Base-by-base conservation (phyloP, 2,113 vertebrate genomes). In the Periophthalmus modestus region DNA sequence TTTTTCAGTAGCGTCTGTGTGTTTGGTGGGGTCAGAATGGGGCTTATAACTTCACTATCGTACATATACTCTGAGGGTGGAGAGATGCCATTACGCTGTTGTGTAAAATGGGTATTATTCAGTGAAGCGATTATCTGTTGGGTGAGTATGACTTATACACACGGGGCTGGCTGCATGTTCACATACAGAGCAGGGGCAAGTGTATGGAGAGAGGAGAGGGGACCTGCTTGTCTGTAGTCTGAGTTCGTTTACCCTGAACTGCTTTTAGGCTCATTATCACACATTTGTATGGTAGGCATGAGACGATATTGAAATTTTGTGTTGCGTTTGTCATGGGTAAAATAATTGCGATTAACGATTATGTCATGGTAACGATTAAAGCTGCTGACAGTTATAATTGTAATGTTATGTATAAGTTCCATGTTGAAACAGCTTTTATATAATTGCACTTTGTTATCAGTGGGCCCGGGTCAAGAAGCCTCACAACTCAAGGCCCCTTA, bases 91-190 rank as follows among this genome's bases (percentile, higher is more conserved):
- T 90, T 89, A 89, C 46, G 66, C 84, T 87, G 82, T 90, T 88
- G 84, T 89, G 84, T 88, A 83, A 92, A 92, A 92, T 87, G 91
- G 80, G 85, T 88, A 85, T 90, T 90, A 89, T 91, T 88, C 87
- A 88, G 84, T 85, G 74, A 77, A 87, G 82, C 71, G 71, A 92
- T 93, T 90, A 93, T 89, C 80, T 87, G 77, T 84, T 74, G 57
- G 72, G 67, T 52, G 50, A 52, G 50, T 52, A 74, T 87, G 82
- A 73, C 82, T 82, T 87, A 92, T 86, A 85, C 85, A 75, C 85
- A 78, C 83, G 74, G 86, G 82, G 82, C 84, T 84, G 89, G 63
- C 59, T 73, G 68, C 80, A 73, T 71, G 74, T 86, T 10, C 80
- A 68, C 80, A 76, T 46, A 52, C 46, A 28, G 75, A 77, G 79